Base-by-base conservation (phyloP, 2,797 vertebrate genomes). In the Falco concolor region DNA sequence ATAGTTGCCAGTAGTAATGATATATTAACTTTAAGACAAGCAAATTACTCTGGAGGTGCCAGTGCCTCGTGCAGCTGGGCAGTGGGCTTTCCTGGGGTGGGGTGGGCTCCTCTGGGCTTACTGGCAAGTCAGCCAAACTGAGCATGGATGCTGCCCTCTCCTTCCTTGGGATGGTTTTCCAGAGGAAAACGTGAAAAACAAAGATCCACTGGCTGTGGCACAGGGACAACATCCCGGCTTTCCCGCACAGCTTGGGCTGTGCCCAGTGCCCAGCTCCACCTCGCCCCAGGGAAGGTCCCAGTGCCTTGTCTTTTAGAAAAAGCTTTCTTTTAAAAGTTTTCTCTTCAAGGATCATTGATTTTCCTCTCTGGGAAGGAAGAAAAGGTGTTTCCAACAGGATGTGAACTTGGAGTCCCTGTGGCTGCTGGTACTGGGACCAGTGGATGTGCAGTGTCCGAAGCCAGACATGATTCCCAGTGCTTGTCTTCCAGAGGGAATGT, bases 1-100 rank as follows among this genome's bases (percentile, higher is more conserved):
- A 7, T 19, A 40, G 27, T 59, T 42, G 45, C 12, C 0, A 19
- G 12, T 32, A 19, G 32, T 23, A 50, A 44, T 27, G 34, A n/a
- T 32, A 3, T 22, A 4, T 44, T 12, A 36, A 19, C 42, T 64
- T 50, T 57, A n/a, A 57, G 59, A 11, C 32, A 56, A 65, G 68
- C 10, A 5, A 44, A 32, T 80, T 9, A 15, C 36, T 64, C 27
- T n/a, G 16, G 84, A 34, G 64, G 74, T 40, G 74, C 17, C 15
- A 24, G 34, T 3, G 8, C 14, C 15, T 8, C 0, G 0, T 4
- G 28, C 44, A 23, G 68, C 8, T 7, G 28, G 69, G 34, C 7
- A 5, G 12, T 1, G 18, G 6, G 23, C 40, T 64, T 32, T 13
- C 38, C 15, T 4, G 3, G 38, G 13, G 30, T 18, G 3, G 18